Conservation (phyloP, 2,888 invertebrate genomes). For the Hipparchia semele region DNA sequence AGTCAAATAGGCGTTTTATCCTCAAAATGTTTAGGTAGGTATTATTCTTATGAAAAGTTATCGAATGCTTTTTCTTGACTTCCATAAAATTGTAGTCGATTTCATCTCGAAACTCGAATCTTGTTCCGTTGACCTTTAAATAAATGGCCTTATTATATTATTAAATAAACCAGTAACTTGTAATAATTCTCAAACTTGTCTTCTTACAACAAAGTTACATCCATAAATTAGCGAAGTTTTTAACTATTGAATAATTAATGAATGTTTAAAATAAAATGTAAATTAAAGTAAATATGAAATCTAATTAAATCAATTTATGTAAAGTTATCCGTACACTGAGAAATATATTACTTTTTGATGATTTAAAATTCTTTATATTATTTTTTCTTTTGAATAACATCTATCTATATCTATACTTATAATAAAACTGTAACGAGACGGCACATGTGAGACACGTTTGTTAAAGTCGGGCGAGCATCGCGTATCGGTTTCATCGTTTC, state of each 20-base stretch:
- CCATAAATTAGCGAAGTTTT: conserved; percentile 15
- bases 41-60: conserved; percentile 8
- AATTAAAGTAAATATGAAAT: conserved; percentile 1
- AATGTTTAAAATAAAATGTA: conserved; percentile 1
- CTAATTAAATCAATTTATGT: not conserved
- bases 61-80: conserved; percentile 42
- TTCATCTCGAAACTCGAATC: conserved; percentile 63
- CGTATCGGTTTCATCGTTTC: too few relatives aligned
- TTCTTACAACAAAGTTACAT: conserved; percentile 10
- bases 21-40: not conserved
- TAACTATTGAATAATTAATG: conserved; percentile 1
- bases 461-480: too few relatives aligned
- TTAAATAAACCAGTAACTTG: conserved; percentile 52
- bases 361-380: not conserved
- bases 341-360: not conserved
- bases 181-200: conserved; percentile 38
- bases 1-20: not conserved
- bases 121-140: conserved; percentile 72
- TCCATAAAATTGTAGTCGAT: conserved; percentile 54
- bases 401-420: too few relatives aligned
- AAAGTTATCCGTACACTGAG: not conserved
- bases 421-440: too few relatives aligned
- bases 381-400: too few relatives aligned
- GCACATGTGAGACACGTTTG: too few relatives aligned
- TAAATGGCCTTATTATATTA: conserved; percentile 68